Percentiles rank a stretch among this genome's conserved stretches.
Conservation (phyloP, 2,888 invertebrate genomes). For the Mythimna loreyi region DNA sequence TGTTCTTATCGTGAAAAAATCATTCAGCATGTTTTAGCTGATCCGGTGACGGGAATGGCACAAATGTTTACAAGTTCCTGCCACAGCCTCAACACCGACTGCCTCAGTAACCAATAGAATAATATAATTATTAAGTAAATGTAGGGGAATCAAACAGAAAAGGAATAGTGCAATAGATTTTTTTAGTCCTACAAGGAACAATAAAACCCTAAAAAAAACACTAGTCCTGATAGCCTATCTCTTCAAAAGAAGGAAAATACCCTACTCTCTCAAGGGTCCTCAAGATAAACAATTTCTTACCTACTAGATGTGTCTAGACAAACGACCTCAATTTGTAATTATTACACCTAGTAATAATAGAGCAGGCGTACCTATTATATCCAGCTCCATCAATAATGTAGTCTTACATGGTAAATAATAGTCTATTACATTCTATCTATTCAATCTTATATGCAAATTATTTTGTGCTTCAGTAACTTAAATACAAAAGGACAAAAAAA, state of each 20-base stretch:
- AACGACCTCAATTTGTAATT: conserved; percentile 8
- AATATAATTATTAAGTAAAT: no score
- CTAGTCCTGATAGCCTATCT: no score
- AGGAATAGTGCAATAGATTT: no score
- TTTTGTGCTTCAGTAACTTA: neutral
- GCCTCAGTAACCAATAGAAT: no score
- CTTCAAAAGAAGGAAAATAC: neutral
- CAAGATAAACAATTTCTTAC: neutral
- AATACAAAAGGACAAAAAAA: neutral
- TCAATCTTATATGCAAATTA: conserved; percentile 17
- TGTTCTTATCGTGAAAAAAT: no score
- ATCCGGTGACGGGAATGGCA: no score
- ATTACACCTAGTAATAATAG: conserved; percentile 14
- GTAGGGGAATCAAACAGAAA: no score
- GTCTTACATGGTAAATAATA: conserved; percentile 13
- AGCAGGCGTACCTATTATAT: neutral
- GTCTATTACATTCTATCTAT: conserved; percentile 17
- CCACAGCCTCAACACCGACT: no score
- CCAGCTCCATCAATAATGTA: neutral
- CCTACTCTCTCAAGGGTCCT: neutral
- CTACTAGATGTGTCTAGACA: neutral
- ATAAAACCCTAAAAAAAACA: no score
- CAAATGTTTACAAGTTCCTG: no score
- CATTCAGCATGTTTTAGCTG: no score
- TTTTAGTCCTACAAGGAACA: no score